These are phyloP conservation scores for Hydropsyche betteni DNA, from an alignment of 2,888 invertebrate genomes.

Conservation along the genomic window DNA sequence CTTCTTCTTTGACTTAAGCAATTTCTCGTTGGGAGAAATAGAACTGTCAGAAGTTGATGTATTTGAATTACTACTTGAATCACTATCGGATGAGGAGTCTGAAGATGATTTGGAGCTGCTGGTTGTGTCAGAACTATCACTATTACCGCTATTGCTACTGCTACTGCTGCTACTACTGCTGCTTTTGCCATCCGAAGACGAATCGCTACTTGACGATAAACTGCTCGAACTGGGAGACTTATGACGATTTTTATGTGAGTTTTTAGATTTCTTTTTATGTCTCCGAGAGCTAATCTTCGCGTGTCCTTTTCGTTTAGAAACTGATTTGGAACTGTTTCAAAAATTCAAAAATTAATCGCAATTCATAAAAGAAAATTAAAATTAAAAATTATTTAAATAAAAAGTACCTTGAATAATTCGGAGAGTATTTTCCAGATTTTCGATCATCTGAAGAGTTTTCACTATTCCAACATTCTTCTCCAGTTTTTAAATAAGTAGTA, in stretches of 20 bases:
- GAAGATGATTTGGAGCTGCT: slow-evolving; percentile 20
- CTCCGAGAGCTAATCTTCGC: slow-evolving; percentile 48
- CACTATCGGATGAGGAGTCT: background rate
- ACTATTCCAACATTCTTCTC: slow-evolving; percentile 20
- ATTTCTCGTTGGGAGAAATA: no score
- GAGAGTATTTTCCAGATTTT: background rate
- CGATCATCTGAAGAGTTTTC: slow-evolving; percentile 10
- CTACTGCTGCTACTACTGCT: slow-evolving; percentile 18
- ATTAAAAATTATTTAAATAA: background rate
- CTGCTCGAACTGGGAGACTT: slow-evolving; percentile 1
- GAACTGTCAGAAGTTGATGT: no score
- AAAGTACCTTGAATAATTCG: background rate
- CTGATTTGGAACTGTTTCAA: slow-evolving; percentile 28
- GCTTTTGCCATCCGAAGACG: slow-evolving; percentile 16
- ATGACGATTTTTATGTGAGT: slow-evolving; percentile 11
- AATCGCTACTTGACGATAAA: slow-evolving; percentile 26
- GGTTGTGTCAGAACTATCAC: slow-evolving; percentile 3
- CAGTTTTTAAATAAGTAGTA: background rate
- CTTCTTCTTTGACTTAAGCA: slow-evolving; percentile 35
- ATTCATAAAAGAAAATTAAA: slow-evolving; percentile 3
- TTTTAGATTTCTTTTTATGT: slow-evolving; percentile 42
- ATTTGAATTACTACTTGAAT: no score
- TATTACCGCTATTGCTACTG: slow-evolving; percentile 22
- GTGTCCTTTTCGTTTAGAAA: slow-evolving; percentile 45
- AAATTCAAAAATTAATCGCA: background rate